Conservation (phyloP, 53 echinoderm and acorn worm genomes). For the Holothuria leucospilota region DNA sequence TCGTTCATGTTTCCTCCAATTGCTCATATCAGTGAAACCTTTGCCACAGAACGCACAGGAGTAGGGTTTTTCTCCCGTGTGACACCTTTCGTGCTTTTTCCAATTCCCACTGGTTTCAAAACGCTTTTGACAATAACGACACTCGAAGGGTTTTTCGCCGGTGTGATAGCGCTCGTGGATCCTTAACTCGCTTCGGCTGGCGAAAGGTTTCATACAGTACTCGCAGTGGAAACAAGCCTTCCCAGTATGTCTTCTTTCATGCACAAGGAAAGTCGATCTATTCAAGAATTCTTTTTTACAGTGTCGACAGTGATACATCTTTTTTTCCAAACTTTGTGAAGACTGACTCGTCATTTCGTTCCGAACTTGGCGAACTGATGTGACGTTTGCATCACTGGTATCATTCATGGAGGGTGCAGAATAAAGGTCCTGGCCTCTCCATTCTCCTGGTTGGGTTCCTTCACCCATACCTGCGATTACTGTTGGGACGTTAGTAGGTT, state of each 20-base stretch:
- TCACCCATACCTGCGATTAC: too few relatives aligned
- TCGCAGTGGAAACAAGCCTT: slow-evolving; percentile 22
- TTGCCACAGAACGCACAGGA: slow-evolving; percentile 24
- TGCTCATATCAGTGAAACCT: slow-evolving; percentile 30
- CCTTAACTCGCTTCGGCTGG: slow-evolving; percentile 25
- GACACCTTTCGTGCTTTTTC: slow-evolving; percentile 21
- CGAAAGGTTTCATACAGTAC: slow-evolving; percentile 45
- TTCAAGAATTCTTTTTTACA: slow-evolving; percentile 21
- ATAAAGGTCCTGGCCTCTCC: too few relatives aligned
- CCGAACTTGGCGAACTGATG: too few relatives aligned
- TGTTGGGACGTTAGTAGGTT: too few relatives aligned
- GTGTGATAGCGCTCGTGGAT: slow-evolving; percentile 40
- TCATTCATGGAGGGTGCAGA: too few relatives aligned
- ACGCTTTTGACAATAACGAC: slow-evolving; percentile 16
- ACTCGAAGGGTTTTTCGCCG: slow-evolving; percentile 26
- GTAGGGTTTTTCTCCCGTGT: slow-evolving; percentile 39
- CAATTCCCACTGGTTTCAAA: slow-evolving; percentile 27
- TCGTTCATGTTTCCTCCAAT: slow-evolving; percentile 24
- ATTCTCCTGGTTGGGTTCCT: too few relatives aligned
- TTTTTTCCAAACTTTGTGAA: background rate
- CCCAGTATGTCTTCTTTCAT: slow-evolving; percentile 26
- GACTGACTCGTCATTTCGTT: background rate
- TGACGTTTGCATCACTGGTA: too few relatives aligned
- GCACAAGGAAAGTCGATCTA: slow-evolving; percentile 18
- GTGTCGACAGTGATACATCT: slow-evolving; percentile 6